These are phyloP conservation scores for Myrmophylax atrothorax DNA, from an alignment of 2,113 vertebrate genomes.

Conservation along the genomic window DNA sequence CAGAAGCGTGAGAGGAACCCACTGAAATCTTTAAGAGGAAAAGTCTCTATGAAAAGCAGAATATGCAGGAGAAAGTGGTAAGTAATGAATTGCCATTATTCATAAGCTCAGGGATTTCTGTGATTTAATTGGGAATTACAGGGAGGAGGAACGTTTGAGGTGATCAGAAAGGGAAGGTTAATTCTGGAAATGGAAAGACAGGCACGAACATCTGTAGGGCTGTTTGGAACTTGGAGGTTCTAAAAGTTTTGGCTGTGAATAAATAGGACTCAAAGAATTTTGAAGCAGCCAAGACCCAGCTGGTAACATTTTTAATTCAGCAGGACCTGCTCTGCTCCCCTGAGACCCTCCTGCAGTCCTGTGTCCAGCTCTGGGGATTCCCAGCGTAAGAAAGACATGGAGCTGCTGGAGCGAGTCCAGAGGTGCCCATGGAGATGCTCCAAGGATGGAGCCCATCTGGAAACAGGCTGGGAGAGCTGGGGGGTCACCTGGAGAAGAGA, in stretches of 20 bases:
- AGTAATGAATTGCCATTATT: background rate
- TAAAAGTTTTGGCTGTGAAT: background rate
- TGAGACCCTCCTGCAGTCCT: background rate
- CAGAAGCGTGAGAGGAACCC: background rate
- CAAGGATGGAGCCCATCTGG: background rate
- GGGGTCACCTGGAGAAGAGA: background rate
- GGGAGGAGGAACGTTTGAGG: background rate
- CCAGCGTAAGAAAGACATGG: rapidly evolving
- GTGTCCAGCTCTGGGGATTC: background rate
- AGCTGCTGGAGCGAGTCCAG: background rate
- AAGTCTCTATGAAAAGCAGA: background rate
- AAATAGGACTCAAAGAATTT: background rate
- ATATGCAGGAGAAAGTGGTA: background rate
- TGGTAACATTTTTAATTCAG: background rate
- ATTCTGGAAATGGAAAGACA: background rate
- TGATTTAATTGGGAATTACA: background rate
- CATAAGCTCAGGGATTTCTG: background rate
- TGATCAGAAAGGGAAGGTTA: background rate
- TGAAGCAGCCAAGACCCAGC: background rate
- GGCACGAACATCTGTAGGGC: background rate
- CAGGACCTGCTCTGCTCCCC: background rate
- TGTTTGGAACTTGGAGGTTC: background rate
- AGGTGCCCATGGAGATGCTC: background rate
- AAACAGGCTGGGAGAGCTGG: background rate
- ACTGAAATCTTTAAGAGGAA: background rate